phyloP scores from a whole-genome alignment of 2,888 invertebrate genomes.

The Nephrotoma guestfalica region DNA sequence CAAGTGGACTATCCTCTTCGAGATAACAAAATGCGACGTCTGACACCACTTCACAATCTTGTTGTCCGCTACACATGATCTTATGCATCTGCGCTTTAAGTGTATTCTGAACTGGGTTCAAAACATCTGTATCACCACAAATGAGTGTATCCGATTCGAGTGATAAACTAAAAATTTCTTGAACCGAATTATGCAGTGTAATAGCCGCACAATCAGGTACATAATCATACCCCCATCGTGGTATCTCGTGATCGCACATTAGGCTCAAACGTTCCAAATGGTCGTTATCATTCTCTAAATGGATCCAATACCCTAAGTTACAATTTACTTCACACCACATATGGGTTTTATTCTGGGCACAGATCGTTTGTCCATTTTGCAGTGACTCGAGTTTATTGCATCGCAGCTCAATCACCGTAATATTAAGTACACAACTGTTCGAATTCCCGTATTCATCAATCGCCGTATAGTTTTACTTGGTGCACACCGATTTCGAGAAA shows the following conservation, averaged over 20 bases:
- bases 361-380: slow-evolving; percentile 34
- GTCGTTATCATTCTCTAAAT: slow-evolving; percentile 21
- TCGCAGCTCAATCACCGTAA: slow-evolving; percentile 37
- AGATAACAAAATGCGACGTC: slow-evolving; percentile 15
- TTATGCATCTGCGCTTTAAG: slow-evolving; percentile 8
- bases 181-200: slow-evolving; percentile 33
- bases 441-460: slow-evolving; percentile 42
- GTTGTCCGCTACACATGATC: slow-evolving; percentile 14
- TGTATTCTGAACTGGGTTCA: slow-evolving; percentile 10
- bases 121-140: slow-evolving; percentile 29
- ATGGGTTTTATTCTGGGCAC: slow-evolving; percentile 29
- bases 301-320: slow-evolving; percentile 43
- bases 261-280: slow-evolving; percentile 21
- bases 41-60: slow-evolving; percentile 16
- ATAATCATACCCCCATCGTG: slow-evolving; percentile 27
- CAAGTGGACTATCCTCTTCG: slow-evolving; percentile 8
- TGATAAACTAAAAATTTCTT: slow-evolving; percentile 34
- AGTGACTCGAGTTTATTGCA: slow-evolving; percentile 35
- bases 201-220: slow-evolving; percentile 43
- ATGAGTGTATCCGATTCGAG: slow-evolving; percentile 27
- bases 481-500: slow-evolving; percentile 40
- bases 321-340: slow-evolving; percentile 42
- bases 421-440: slow-evolving; percentile 40
- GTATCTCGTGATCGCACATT: slow-evolving; percentile 26
- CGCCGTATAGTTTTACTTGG: slow-evolving; percentile 40